These are phyloP conservation scores for Subacronicta megacephala DNA, from an alignment of 2,888 invertebrate species.

Conservation along the genomic window DNA sequence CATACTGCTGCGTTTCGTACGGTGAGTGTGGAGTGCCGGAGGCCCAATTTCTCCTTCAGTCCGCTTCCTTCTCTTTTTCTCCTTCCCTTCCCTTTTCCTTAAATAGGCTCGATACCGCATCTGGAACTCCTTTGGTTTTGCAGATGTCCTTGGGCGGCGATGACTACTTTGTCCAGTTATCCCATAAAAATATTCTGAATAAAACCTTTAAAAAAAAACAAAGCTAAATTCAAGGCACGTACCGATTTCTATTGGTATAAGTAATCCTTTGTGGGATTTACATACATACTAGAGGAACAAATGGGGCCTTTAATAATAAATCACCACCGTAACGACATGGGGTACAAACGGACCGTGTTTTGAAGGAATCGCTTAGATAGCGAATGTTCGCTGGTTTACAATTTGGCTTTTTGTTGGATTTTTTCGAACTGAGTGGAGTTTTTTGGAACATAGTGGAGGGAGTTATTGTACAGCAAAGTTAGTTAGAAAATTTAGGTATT, in stretches of 20 bases:
- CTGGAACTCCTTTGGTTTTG: no score
- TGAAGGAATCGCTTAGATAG: constrained; percentile 63
- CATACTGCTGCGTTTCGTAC: no score
- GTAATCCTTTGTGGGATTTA: constrained; percentile 63
- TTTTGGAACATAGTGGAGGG: neutral
- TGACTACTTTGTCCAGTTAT: no score
- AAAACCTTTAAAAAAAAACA: constrained; percentile 23
- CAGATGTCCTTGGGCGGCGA: no score
- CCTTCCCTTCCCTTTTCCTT: no score
- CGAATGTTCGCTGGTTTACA: constrained; percentile 35
- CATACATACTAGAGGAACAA: constrained; percentile 64
- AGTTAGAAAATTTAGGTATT: neutral
- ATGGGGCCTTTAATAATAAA: constrained; percentile 72
- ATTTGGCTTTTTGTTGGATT: constrained; percentile 12
- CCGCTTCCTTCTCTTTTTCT: no score
- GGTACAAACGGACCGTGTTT: constrained; percentile 67
- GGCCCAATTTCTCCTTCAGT: no score
- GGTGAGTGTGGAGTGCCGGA: no score
- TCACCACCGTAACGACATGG: constrained; percentile 68
- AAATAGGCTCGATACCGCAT: no score
- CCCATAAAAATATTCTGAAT: no score
- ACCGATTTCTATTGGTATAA: constrained; percentile 60
- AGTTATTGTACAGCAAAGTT: neutral
- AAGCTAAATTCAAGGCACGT: constrained; percentile 52
- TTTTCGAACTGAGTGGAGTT: no score